phyloP scores from a whole-genome alignment of 2,113 vertebrate genomes.

The Aramus guarauna region DNA sequence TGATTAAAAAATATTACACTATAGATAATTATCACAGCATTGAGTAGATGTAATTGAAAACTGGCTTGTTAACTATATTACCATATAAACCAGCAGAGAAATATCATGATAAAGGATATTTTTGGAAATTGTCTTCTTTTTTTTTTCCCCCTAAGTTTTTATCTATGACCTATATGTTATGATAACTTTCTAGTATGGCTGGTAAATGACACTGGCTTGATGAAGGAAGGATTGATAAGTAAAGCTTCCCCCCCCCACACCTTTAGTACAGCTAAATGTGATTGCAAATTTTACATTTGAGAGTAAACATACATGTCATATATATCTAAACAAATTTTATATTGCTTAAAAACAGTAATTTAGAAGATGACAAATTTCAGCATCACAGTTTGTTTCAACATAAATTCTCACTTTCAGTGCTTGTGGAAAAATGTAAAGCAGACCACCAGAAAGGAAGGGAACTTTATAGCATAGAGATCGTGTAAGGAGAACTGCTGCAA shows the following conservation, averaged over 20 bases:
- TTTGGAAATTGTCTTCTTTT: background rate
- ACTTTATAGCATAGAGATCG: background rate
- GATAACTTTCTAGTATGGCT: background rate
- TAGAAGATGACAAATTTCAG: background rate
- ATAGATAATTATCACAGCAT: background rate
- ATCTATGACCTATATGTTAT: background rate
- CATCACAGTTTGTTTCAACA: background rate
- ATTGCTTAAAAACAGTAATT: background rate
- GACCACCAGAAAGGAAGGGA: background rate
- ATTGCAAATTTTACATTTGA: background rate
- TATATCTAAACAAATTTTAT: too few species aligned
- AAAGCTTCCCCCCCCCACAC: too few species aligned
- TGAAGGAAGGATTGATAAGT: background rate
- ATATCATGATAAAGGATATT: background rate
- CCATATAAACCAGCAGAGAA: background rate
- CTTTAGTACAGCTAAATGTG: background rate
- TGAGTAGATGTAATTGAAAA: background rate
- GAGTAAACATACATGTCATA: background rate
- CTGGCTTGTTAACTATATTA: background rate
- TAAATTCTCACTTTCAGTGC: background rate
- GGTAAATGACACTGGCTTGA: background rate
- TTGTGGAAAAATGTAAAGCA: fast-evolving
- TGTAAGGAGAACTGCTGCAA: background rate
- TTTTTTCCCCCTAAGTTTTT: background rate
- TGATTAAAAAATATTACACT: background rate